These are phyloP conservation scores for Sitta carolinensis DNA, from an alignment of 2,797 vertebrate genomes.

Conservation along the genomic window DNA sequence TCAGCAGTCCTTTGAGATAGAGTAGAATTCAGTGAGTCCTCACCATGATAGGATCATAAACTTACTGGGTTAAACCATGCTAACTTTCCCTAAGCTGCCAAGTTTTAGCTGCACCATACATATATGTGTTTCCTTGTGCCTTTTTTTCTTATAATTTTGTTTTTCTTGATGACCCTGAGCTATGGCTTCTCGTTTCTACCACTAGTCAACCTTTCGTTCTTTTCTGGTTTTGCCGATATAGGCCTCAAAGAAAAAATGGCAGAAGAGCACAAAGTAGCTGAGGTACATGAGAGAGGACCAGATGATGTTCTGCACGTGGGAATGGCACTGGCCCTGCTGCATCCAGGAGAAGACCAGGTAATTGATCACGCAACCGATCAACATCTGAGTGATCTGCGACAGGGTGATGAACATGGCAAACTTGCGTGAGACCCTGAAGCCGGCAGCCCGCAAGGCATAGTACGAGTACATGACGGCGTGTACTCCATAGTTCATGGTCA, in stretches of 20 bases:
- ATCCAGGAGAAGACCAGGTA: conserved; percentile 98
- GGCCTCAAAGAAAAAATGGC: conserved; percentile 97
- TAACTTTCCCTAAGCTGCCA: conserved; percentile 77
- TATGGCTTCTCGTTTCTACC: conserved; percentile 75
- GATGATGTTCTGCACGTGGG: conserved; percentile 96
- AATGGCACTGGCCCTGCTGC: conserved; percentile 95
- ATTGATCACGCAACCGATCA: conserved; percentile 95
- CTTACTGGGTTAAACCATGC: conserved; percentile 76
- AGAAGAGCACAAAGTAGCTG: conserved; percentile 99
- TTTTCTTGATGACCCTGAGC: conserved; percentile 80
- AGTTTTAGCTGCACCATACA: conserved; percentile 78
- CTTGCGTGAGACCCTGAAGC: conserved; percentile 94
- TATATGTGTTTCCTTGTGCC: conserved; percentile 81
- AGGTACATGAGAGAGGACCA: conserved; percentile 99
- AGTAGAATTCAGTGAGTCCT: conserved; percentile 76
- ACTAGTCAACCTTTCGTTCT: conserved; percentile 78
- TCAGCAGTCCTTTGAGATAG: conserved; percentile 73
- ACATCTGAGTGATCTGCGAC: conserved; percentile 98
- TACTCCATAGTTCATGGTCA: conserved; percentile 99
- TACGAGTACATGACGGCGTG: conserved; percentile 99
- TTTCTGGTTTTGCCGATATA: conserved; percentile 89
- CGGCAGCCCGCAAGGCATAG: conserved; percentile 92
- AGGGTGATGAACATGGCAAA: conserved; percentile 99
- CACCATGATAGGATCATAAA: conserved; percentile 80
- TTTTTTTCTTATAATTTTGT: conserved; percentile 70